Conservation (phyloP, 2,888 invertebrate species). For the Pseudococcus jackbeardsleyi region DNA sequence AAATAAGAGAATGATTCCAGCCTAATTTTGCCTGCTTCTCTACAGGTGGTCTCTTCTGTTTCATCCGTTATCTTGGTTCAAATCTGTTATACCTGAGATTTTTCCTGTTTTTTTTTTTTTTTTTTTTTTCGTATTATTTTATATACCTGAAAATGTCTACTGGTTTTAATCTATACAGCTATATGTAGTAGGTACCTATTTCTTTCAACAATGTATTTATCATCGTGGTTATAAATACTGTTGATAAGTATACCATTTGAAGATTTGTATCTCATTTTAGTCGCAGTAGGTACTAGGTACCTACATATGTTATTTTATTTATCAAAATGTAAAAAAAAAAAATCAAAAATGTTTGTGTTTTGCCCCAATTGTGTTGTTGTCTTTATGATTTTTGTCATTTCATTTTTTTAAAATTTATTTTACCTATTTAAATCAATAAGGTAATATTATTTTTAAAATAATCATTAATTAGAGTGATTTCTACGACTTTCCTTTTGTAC, state of each 20-base stretch:
- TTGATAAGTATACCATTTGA: background rate
- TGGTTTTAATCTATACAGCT: background rate
- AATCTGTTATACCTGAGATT: background rate
- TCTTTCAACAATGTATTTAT: background rate
- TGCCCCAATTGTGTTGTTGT: background rate
- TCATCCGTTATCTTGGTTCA: background rate
- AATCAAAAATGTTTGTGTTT: background rate
- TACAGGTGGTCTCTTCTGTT: background rate
- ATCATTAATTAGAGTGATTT: slow-evolving; percentile 60
- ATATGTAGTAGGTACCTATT: background rate
- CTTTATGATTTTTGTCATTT: slow-evolving; percentile 5
- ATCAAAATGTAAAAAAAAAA: background rate
- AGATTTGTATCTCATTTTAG: background rate
- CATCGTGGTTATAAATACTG: background rate
- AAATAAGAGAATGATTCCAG: background rate
- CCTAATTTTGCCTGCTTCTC: background rate
- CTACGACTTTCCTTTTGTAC: slow-evolving; percentile 61
- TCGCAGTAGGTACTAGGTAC: background rate
- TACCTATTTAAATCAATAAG: background rate
- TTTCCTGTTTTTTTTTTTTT: background rate
- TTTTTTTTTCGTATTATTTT: background rate
- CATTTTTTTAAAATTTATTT: background rate
- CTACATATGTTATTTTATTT: background rate
- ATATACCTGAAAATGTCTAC: background rate
- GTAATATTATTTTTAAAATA: slow-evolving; percentile 33